A percentile compares a stretch with the other conserved stretches of the same genome.
Evolutionary conservation across 2,888 invertebrate species (phyloP).

Genomic region (Slavum lentiscoides): DNA sequence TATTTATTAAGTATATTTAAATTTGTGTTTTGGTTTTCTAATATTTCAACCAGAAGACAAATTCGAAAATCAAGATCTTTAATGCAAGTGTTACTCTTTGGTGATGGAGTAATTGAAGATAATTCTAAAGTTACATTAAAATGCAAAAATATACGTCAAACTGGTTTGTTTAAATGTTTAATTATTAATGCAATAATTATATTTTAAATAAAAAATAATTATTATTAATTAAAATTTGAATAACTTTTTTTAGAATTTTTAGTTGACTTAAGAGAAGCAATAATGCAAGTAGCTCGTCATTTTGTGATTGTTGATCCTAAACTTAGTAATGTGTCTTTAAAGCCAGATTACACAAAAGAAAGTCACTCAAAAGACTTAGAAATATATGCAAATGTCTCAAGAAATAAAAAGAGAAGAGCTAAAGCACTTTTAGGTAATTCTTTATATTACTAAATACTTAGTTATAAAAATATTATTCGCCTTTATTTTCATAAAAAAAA

Average conservation of each 20-base stretch:
- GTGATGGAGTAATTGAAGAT: slow-evolving; percentile 76
- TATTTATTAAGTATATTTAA: background rate
- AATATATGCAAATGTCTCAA: slow-evolving; percentile 89
- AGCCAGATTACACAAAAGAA: slow-evolving; percentile 94
- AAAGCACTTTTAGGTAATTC: slow-evolving; percentile 80
- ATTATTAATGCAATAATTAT: background rate
- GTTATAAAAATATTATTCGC: too few species aligned
- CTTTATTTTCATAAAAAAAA: too few species aligned
- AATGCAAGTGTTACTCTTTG: slow-evolving; percentile 84
- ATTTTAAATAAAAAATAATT: background rate
- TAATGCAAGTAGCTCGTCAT: slow-evolving; percentile 89
- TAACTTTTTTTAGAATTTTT: slow-evolving; percentile 72
- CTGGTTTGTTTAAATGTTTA: slow-evolving; percentile 61
- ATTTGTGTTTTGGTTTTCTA: background rate
- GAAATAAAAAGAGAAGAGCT: slow-evolving; percentile 84
- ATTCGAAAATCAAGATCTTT: slow-evolving; percentile 89
- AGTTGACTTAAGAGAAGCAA: slow-evolving; percentile 95
- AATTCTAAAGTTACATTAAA: slow-evolving; percentile 67
- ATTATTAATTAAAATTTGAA: background rate
- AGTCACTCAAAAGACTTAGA: slow-evolving; percentile 93
- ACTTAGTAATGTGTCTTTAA: slow-evolving; percentile 74
- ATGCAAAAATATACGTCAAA: slow-evolving; percentile 96
- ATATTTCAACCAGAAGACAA: slow-evolving; percentile 68
- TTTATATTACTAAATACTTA: background rate
- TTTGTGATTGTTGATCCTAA: slow-evolving; percentile 92